Evolutionary conservation across 2,888 invertebrate genomes (phyloP).

Genomic region (Blomia tropicalis): DNA sequence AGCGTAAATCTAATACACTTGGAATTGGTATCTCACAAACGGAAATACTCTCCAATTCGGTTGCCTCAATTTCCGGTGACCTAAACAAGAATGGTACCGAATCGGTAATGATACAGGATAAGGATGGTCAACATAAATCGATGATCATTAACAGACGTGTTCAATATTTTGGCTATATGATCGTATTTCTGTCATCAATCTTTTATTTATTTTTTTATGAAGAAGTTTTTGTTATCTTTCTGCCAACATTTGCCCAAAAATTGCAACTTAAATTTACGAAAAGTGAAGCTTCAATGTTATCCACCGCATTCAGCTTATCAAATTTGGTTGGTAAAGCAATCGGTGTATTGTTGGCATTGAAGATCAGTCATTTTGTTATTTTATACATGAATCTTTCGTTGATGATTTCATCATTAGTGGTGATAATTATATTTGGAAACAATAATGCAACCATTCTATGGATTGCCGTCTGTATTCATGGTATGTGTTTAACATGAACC

Average conservation of each 20-base stretch:
- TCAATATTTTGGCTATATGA: background rate
- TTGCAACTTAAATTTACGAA: constrained; percentile 4
- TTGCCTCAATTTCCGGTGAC: background rate
- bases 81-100: background rate
- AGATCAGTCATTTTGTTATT: constrained; percentile 14
- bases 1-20: background rate
- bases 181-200: constrained; percentile 13
- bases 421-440: constrained; percentile 8
- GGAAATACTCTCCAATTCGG: background rate
- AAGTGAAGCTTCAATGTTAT: constrained; percentile 11
- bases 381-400: constrained; percentile 15
- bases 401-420: constrained; percentile 3
- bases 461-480: constrained; percentile 15
- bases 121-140: background rate
- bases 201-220: constrained; percentile 22
- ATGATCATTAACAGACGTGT: background rate
- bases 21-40: background rate
- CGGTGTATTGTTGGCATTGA: constrained; percentile 14
- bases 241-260: constrained; percentile 15
- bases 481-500: background rate
- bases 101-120: background rate
- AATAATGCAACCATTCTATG: constrained; percentile 2
- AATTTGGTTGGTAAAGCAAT: constrained; percentile 17
- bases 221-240: constrained; percentile 19
- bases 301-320: constrained; percentile 15